Evolutionary conservation across 2,113 vertebrate species (phyloP), one percentile per base, ranked within the genome.

Genomic region (Corydoras maculifer): DNA sequence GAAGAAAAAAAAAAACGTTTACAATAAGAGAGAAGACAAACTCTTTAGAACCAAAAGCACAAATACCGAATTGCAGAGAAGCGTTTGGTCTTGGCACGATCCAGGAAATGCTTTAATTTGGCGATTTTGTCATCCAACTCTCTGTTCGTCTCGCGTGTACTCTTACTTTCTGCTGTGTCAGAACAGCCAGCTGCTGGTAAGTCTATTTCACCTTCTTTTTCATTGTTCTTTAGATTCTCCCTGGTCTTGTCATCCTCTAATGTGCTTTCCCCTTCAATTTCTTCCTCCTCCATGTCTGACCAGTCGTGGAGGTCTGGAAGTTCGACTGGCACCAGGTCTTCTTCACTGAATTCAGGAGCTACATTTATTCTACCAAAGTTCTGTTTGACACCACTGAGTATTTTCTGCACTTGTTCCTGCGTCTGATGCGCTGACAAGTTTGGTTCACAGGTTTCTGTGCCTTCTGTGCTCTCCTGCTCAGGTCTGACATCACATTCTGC

Each of bases 51-150:
- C 35, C 35, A 43, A 43, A 43, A 43, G n/a, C 30, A 43, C 59
- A 79, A 80, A 30, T 5, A 99, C 97, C 97, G 90, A 84, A 99
- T 90, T 58, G 92, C 92, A 8, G 97, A 99, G 75, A 99, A 99
- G 77, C 90, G 93, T 79, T 93, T 98, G 76, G 92, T 92, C 82
- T 92, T 96, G 76, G 97, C 97, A 77, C 92, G 92, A 73, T 94
- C 91, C 87, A 99, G 81, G 84, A 98, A 98, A 66, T 91, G 94
- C 79, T 92, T 96, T 73, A 94, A 95, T 82, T 95, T 98, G 11
- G 92, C 85, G 3, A 99, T 99, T 87, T 97, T 97, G 32, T 91
- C 92, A 10, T 99, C 95, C 80, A 98, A 83, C 65, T 90, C 91
- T 51, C 86, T 86, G 67, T 98, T 87, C 31, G 90, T 80, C 6